Base-by-base conservation (phyloP, 2,888 invertebrate genomes). In the Drosophila suboccidentalis region DNA sequence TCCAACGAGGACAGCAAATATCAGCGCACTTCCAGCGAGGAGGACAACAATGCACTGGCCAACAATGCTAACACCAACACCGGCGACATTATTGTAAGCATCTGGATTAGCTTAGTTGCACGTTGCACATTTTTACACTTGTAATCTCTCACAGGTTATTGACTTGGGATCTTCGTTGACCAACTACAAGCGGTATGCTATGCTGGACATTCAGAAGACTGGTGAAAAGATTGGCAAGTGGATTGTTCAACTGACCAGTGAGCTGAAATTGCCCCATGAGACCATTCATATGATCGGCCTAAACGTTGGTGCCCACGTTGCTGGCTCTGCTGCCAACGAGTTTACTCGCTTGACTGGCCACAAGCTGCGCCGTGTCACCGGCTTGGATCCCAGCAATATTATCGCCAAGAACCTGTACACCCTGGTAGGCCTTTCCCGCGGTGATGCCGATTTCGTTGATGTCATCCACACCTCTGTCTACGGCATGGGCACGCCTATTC, bases 391-490 rank as follows among this genome's bases (percentile, higher is more conserved):
- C 50, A 81, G 89, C 47, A 86, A 79, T 55, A 74, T 89, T 11
- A 80, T 81, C 34, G 88, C 90, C 74, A 89, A 89, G 65, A 65
- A 80, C 54, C 73, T 79, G 39, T 67, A 89, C 36, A 72, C 76
- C 3, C 66, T 91, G 36, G 75, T 64, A 29, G 91, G 90, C 3
- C 68, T 92, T 22, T 76, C 90, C 15, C 91, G 92, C 46, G 93
- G 92, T 41, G 92, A 92, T 82, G 92, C 93, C 11, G 88, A 91
- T 36, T 91, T 92, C 36, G 91, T 93, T 34, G 93, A 92, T 74
- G 92, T 81, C 68, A 92, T 92, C 51, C 92, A 92, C 64, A 88
- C 92, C 9, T 91, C 92, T 1, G 86, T 82, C 46, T 87, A 84
- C 34, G 91, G 92, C 38, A 87, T 90, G 83, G 92, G 91, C 34